Base-by-base conservation (phyloP, 2,113 vertebrate species). In the Ochotona princeps region DNA sequence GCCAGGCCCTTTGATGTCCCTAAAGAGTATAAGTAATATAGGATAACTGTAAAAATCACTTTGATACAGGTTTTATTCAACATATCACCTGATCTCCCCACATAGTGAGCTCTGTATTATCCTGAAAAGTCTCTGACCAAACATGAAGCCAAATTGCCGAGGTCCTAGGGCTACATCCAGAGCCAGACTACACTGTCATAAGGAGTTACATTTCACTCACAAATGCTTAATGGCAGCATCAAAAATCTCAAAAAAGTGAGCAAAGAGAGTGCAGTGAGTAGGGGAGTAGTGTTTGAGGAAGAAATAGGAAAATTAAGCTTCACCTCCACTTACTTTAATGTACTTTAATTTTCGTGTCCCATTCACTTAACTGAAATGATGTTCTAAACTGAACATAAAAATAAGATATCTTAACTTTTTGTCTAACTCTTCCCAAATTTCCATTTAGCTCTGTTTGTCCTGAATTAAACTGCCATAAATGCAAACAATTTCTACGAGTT, bases 401-500 rank as follows among this genome's bases (percentile, higher is more conserved):
- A 30, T 49, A 90, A 81, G 51, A 47, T 28, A 82, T 79, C 26
- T 76, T 76, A 94, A 75, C 28, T 60, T 87, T 90, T 89, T 30
- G 63, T 80, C 66, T 65, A 69, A 49, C 30, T 83, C 69, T 75
- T 90, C 67, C 78, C 57, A 11, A 93, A 88, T 86, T 90, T 89
- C 70, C 65, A 75, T 76, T 87, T 85, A 93, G 92, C 90, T 92
- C 94, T 92, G 49, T 54, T 91, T 83, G 61, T 87, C 91, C 91
- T 91, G 82, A 76, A 79, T 92, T 87, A 92, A 76, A 80, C 65
- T 51, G 87, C 84, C 79, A 80, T 78, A 94, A 89, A 90, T 47
- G 51, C 35, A 91, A 88, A 94, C 49, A 35, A 84, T 82, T 94
- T 83, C 72, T 82, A 76, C 38, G 78, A 87, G 32, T 28, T 78